Conservation (phyloP, 1,140 invertebrate species). For the Musca domestica region DNA sequence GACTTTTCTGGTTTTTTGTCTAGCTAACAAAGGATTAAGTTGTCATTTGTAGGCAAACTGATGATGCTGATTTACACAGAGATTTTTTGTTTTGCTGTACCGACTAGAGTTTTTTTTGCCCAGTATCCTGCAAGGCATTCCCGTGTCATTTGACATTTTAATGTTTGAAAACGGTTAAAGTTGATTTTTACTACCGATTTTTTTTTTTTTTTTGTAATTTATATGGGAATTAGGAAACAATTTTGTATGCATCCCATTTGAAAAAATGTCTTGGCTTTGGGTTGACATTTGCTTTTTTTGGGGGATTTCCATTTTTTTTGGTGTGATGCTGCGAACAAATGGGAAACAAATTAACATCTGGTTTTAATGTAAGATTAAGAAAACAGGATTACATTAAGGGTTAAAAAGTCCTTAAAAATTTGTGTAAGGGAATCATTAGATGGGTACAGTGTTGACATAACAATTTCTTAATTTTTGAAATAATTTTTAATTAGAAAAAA, state of each 20-base stretch:
- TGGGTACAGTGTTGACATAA: too few species aligned
- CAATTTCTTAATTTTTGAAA: too few species aligned
- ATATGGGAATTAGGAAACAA: neutral
- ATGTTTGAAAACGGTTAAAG: neutral
- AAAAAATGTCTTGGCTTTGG: neutral
- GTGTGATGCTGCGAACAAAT: neutral
- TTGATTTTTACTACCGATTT: neutral
- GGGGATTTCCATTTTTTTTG: constrained; percentile 7
- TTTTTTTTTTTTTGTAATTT: neutral
- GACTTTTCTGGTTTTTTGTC: neutral
- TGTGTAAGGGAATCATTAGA: too few species aligned
- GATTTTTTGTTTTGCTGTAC: neutral
- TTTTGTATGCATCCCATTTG: neutral
- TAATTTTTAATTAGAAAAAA: too few species aligned
- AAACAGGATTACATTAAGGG: too few species aligned
- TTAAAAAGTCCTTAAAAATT: too few species aligned
- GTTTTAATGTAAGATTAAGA: too few species aligned
- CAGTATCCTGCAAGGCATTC: neutral
- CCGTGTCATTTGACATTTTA: neutral
- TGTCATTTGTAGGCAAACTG: constrained; percentile 6
- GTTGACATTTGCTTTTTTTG: neutral
- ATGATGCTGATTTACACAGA: neutral
- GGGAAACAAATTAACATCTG: too few species aligned
- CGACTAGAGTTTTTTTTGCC: neutral
- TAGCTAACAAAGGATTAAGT: neutral